Conservation (phyloP, 2,797 vertebrate species). For the Amniataba percoides region DNA sequence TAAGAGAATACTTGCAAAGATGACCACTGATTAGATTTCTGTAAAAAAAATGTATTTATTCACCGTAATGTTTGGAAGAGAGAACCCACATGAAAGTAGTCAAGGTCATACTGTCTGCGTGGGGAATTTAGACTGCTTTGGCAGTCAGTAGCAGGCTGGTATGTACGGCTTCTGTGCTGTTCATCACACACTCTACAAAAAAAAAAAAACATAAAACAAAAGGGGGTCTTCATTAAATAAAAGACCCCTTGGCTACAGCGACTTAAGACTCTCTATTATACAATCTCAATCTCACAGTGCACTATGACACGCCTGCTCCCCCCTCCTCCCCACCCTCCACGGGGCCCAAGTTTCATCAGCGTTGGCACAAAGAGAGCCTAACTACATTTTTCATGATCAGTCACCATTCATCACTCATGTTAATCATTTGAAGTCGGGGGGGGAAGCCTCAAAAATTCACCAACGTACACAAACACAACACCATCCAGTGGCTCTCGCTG, state of each 20-base stretch:
- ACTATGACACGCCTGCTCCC: constrained; percentile 37
- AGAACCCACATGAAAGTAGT: background rate
- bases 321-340: constrained; percentile 12
- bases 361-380: constrained; percentile 58
- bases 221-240: background rate
- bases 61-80: background rate
- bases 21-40: background rate
- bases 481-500: constrained; percentile 20
- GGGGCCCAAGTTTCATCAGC: constrained; percentile 69
- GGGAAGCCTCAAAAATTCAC: constrained; percentile 39
- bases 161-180: constrained; percentile 27
- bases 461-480: constrained; percentile 40
- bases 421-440: constrained; percentile 59
- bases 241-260: background rate
- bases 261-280: constrained; percentile 55
- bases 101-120: background rate
- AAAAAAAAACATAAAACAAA: constrained; percentile 12
- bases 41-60: background rate
- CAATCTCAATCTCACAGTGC: constrained; percentile 47
- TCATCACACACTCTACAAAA: constrained; percentile 6
- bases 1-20: background rate
- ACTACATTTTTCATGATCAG: constrained; percentile 70
- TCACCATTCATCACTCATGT: constrained; percentile 63
- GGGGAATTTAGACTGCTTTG: background rate
- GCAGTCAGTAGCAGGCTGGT: background rate